Conservation (phyloP, 2,888 invertebrate genomes). For the Metacarcinus magister region DNA sequence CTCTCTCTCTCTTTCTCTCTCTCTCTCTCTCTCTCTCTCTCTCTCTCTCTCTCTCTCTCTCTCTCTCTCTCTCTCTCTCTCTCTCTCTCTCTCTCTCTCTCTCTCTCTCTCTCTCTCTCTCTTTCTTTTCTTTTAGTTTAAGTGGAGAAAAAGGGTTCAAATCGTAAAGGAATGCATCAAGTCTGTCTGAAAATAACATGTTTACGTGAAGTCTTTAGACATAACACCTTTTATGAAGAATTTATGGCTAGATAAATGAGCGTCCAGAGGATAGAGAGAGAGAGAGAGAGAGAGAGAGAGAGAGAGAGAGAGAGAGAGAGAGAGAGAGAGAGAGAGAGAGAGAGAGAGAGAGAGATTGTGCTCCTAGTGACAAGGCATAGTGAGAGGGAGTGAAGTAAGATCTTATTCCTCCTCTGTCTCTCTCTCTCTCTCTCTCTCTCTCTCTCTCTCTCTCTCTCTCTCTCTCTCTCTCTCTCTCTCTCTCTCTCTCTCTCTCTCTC, state of each 20-base stretch:
- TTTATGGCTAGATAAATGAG: neutral
- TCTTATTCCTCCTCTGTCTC: neutral
- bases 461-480: constrained; percentile 4
- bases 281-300: constrained; percentile 23
- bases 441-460: constrained; percentile 1
- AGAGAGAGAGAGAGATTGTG: neutral
- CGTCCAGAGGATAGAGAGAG: neutral
- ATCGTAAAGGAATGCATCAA: neutral
- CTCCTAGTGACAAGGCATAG: neutral
- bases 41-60: neutral
- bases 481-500: constrained; percentile 6
- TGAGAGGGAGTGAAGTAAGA: neutral
- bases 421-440: neutral
- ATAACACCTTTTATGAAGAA: constrained; percentile 28
- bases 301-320: constrained; percentile 32
- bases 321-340: constrained; percentile 4
- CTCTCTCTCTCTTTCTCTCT: too few relatives aligned
- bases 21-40: neutral
- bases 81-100: constrained; percentile 11
- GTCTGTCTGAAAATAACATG: neutral
- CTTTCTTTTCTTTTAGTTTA: too few relatives aligned
- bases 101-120: constrained; percentile 8
- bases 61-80: constrained; percentile 26
- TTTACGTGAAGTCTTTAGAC: neutral
- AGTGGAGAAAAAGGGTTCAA: neutral